phyloP scores from a whole-genome alignment of 2,113 vertebrate genomes.

The Phalacrocorax brasilianus region DNA sequence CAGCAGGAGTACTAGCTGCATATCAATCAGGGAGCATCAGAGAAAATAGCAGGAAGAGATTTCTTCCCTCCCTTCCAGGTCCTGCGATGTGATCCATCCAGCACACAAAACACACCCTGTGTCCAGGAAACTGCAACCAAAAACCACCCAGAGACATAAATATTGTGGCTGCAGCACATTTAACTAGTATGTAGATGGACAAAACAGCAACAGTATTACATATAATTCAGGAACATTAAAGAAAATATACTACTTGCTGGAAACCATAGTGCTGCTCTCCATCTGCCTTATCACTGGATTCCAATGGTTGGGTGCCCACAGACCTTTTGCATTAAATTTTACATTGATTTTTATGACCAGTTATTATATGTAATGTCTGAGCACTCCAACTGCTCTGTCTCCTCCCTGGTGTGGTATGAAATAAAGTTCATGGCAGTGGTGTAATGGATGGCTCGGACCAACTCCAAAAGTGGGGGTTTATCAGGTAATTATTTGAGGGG shows the following conservation, averaged over 20 bases:
- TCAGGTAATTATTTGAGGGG: slow-evolving; percentile 44
- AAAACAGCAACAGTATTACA: slow-evolving; percentile 34
- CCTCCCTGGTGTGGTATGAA: slow-evolving; percentile 71
- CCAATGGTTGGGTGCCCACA: slow-evolving; percentile 59
- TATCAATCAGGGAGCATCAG: background rate
- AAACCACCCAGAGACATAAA: background rate
- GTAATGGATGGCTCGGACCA: slow-evolving; percentile 59
- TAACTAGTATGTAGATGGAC: slow-evolving; percentile 7
- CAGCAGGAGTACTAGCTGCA: background rate
- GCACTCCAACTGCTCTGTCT: slow-evolving; percentile 35
- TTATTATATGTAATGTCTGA: slow-evolving; percentile 55
- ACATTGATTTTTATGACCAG: slow-evolving; percentile 62
- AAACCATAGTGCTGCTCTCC: slow-evolving; percentile 23
- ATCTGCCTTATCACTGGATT: slow-evolving; percentile 49
- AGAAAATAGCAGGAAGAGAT: background rate
- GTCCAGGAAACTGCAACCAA: slow-evolving; percentile 22
- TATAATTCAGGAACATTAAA: slow-evolving; percentile 8
- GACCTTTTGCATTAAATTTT: slow-evolving; percentile 67
- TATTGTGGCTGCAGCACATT: background rate
- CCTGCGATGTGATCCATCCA: background rate
- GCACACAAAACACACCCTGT: background rate
- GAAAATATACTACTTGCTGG: slow-evolving; percentile 32
- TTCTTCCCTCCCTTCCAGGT: background rate
- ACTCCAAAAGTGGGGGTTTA: slow-evolving; percentile 49
- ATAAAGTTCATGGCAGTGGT: slow-evolving; percentile 60